Base-by-base conservation (phyloP, 2,888 invertebrate species). In the Zele albiditarsus region DNA sequence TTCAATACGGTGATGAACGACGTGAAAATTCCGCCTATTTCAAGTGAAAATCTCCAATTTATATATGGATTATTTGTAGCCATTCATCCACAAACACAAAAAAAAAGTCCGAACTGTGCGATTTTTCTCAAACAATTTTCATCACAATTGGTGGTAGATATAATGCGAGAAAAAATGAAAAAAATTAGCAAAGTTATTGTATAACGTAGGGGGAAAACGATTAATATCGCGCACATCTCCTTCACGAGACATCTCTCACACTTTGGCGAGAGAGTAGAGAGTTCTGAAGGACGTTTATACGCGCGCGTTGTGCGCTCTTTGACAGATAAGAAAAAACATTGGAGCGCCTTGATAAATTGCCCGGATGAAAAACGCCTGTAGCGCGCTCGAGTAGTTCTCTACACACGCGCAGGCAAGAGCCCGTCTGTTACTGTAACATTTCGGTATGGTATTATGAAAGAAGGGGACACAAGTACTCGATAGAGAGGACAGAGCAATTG, bases 291-390 rank as follows among this genome's bases (percentile, higher is more conserved):
- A 33, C 53, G 20, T 53, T 20, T 53, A 20, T 20, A 20, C 8
- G 8, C 53, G 20, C 53, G 53, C 20, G 23, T 20, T 46, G 46
- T 25, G 27, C 49, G 66, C 67, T 81, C 80, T 84, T 85, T 84
- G 85, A 87, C 84, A 84, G 82, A 82, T 83, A 53, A 79, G 82
- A 81, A 86, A 84, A 84, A 84, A 84, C 83, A 85, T 85, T 80
- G 83, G 82, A 83, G 83, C 78, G 80, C 80, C 80, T 84, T 87
- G 86, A 87, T 86, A 85, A 86, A 88, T 87, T 85, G 84, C 83
- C 79, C 79, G 80, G 83, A 84, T 65, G 83, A 84, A 85, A 84
- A 70, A 85, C 81, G 80, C 83, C 81, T 81, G 27, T 70, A 67
- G 42, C 42, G 72, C 49, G 72, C 28, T 53, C 53, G 53, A 53